A percentile compares a stretch with the other conserved stretches of the same genome.
Conservation (phyloP, 2,797 vertebrate species). For the Manis crassicaudata region DNA sequence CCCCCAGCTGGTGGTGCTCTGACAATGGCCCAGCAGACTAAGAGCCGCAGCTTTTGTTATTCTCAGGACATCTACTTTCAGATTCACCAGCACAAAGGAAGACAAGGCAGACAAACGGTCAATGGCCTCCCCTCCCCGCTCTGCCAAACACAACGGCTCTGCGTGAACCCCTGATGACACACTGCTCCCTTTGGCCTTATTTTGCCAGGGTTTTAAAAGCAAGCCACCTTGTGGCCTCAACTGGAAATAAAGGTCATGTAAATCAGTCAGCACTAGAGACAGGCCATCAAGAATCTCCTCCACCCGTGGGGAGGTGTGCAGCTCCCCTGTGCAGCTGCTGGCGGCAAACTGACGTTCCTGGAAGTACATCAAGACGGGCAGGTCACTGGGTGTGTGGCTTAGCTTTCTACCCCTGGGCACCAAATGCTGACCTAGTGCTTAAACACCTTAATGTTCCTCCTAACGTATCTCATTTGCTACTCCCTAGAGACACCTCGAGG, state of each 20-base stretch:
- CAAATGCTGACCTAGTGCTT: background rate
- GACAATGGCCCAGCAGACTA: accelerated
- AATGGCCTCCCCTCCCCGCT: too few relatives aligned
- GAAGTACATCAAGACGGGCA: background rate
- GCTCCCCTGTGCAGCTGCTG: background rate
- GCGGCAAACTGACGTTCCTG: background rate
- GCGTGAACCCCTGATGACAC: too few relatives aligned
- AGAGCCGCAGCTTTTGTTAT: background rate
- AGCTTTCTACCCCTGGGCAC: background rate
- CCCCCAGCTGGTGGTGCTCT: background rate
- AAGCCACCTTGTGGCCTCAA: background rate
- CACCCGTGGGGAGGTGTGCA: accelerated
- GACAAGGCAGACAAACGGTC: too few relatives aligned
- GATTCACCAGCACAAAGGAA: background rate
- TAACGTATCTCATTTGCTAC: background rate
- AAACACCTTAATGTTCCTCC: background rate
- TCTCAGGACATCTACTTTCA: background rate
- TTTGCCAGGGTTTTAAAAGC: background rate
- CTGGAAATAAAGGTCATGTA: background rate
- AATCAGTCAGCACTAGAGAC: background rate
- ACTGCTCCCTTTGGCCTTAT: background rate
- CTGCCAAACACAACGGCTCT: background rate
- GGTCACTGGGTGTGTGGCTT: background rate
- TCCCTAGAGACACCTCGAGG: background rate
- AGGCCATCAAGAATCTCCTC: background rate